phyloP scores from a whole-genome alignment of 2,113 vertebrate species.

The Glaucidium brasilianum region DNA sequence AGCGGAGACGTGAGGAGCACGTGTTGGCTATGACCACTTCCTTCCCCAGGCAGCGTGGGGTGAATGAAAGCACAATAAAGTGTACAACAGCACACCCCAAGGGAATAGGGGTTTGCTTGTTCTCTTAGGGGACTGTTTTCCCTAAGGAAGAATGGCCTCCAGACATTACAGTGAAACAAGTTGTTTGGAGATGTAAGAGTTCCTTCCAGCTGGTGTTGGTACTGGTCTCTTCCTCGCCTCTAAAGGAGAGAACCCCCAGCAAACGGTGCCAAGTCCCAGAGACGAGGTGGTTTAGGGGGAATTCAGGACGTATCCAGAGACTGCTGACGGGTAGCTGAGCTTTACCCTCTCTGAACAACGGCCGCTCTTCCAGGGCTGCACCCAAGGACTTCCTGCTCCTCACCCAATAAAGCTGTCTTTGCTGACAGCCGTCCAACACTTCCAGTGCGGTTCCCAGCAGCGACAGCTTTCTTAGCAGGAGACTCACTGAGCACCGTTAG shows the following conservation, averaged over 20 bases:
- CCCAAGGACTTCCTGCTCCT: not conserved
- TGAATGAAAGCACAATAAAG: rapidly evolving
- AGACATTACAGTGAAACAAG: not conserved
- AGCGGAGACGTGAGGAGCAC: not conserved
- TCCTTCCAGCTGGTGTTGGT: not conserved
- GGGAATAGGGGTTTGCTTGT: not conserved
- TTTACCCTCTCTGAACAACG: not conserved
- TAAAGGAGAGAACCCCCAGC: not conserved
- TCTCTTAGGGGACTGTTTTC: not conserved
- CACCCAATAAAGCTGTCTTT: not conserved
- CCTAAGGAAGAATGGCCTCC: not conserved
- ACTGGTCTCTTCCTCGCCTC: not conserved
- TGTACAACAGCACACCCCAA: not conserved
- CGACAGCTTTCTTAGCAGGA: not conserved
- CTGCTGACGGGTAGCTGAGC: not conserved
- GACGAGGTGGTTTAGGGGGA: not conserved
- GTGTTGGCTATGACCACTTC: not conserved
- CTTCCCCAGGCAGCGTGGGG: too few species aligned
- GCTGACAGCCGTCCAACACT: not conserved
- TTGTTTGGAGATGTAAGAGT: not conserved
- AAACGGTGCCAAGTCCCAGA: not conserved
- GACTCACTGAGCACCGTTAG: not conserved
- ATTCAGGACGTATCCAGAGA: not conserved
- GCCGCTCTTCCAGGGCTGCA: not conserved
- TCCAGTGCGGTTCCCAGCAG: not conserved